phyloP scores from a whole-genome alignment of 2,113 vertebrate species.

The Seriola dumerili region DNA sequence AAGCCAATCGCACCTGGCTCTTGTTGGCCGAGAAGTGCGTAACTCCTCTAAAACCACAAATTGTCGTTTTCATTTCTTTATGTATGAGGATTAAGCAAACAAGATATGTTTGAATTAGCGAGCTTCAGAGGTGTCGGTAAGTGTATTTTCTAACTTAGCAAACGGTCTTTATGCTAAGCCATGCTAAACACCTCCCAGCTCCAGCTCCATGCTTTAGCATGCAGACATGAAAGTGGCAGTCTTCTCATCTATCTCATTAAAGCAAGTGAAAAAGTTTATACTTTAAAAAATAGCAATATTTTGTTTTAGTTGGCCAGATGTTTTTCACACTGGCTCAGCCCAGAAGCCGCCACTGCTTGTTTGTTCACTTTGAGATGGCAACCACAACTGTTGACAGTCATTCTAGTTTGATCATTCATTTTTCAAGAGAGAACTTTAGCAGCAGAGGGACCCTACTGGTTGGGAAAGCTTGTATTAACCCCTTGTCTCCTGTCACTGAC shows the following conservation, averaged over 20 bases:
- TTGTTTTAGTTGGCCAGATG: neutral
- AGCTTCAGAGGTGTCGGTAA: neutral
- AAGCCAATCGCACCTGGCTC: neutral
- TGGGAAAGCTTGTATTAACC: constrained; percentile 49
- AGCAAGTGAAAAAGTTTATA: neutral
- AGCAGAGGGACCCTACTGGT: neutral
- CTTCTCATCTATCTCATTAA: neutral
- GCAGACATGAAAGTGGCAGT: neutral
- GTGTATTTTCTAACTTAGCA: neutral
- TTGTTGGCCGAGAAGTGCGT: too few species aligned
- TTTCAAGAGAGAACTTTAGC: constrained; percentile 7
- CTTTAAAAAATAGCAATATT: neutral
- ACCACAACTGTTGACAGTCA: neutral
- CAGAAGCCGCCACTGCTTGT: neutral
- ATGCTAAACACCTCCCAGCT: neutral
- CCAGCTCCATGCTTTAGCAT: neutral
- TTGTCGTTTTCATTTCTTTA: neutral
- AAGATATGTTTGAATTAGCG: neutral
- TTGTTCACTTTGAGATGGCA: neutral
- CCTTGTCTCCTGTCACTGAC: constrained; percentile 60
- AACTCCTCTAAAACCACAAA: neutral
- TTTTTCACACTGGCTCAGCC: too few species aligned
- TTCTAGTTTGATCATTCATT: neutral
- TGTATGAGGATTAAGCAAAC: neutral
- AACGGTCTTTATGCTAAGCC: constrained; percentile 3